Conservation (phyloP, 1,140 invertebrate species). For the Dufourea novaeangliae region DNA sequence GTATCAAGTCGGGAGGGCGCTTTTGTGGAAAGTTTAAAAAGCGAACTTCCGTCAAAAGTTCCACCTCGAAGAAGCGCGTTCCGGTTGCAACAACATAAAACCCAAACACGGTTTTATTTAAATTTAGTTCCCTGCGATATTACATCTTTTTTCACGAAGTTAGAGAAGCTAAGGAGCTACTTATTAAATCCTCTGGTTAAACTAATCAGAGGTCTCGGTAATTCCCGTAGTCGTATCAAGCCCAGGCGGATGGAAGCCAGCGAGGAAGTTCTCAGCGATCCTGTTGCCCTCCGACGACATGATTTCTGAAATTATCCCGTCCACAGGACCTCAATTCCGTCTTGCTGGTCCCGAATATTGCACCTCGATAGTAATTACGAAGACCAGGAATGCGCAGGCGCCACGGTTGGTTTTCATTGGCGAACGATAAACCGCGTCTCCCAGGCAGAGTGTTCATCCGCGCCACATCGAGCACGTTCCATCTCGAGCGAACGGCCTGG, state of each 20-base stretch:
- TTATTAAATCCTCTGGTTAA: background rate
- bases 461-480: background rate
- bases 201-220: no score
- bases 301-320: constrained; percentile 21
- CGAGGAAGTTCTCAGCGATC: constrained; percentile 32
- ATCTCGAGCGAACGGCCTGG: background rate
- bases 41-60: no score
- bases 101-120: no score
- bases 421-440: constrained; percentile 27
- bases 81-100: no score
- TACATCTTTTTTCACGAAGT: no score
- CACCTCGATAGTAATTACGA: constrained; percentile 4
- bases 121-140: no score
- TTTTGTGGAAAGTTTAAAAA: no score
- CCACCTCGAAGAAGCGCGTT: no score
- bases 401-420: background rate
- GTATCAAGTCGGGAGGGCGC: no score
- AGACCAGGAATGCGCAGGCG: background rate
- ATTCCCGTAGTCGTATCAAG: no score
- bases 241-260: no score
- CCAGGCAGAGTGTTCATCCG: background rate
- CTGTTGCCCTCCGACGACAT: constrained; percentile 12
- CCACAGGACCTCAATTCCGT: background rate
- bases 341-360: constrained; percentile 4
- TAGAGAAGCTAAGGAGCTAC: background rate